A percentile compares a stretch with the other conserved stretches of the same genome.
Evolutionary conservation across 2,113 vertebrate genomes (phyloP).

Genomic region (Siniperca chuatsi): DNA sequence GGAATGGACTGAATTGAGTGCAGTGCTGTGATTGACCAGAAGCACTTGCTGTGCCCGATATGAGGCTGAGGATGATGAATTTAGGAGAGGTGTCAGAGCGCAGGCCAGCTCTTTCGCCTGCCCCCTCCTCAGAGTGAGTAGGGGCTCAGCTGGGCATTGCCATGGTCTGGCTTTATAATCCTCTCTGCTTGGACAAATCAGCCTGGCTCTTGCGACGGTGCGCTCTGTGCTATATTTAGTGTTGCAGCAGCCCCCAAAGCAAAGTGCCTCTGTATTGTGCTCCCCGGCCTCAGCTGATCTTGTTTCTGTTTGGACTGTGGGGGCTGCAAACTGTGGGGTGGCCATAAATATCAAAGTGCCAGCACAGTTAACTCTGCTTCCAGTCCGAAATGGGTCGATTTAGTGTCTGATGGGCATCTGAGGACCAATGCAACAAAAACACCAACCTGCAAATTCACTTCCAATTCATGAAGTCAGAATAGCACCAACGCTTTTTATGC

Average conservation of each 20-base stretch:
- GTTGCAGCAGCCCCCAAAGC: constrained; percentile 58
- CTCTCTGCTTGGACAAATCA: constrained; percentile 72
- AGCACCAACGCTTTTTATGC: not conserved
- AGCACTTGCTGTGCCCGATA: constrained; percentile 4
- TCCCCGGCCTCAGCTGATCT: constrained; percentile 57
- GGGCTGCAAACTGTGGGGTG: constrained; percentile 28
- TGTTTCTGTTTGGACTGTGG: constrained; percentile 55
- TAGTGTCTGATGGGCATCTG: constrained; percentile 49
- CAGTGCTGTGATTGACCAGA: constrained; percentile 24
- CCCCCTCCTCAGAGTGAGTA: constrained; percentile 35
- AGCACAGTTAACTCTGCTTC: constrained; percentile 30
- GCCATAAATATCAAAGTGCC: constrained; percentile 63
- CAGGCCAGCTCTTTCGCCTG: constrained; percentile 13
- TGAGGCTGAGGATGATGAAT: constrained; percentile 36
- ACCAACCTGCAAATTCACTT: constrained; percentile 16
- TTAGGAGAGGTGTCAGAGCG: constrained; percentile 44
- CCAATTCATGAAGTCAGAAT: constrained; percentile 27
- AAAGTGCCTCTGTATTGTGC: constrained; percentile 69
- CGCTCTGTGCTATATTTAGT: constrained; percentile 78
- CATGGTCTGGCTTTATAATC: constrained; percentile 69
- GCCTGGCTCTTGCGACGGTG: constrained; percentile 55
- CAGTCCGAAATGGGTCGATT: constrained; percentile 57
- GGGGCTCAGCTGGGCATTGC: constrained; percentile 74
- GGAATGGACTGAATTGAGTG: constrained; percentile 4
- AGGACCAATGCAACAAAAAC: constrained; percentile 37